These are phyloP conservation scores for Stictocephala bisonia DNA, from an alignment of 2,888 invertebrate genomes.

Conservation along the genomic window DNA sequence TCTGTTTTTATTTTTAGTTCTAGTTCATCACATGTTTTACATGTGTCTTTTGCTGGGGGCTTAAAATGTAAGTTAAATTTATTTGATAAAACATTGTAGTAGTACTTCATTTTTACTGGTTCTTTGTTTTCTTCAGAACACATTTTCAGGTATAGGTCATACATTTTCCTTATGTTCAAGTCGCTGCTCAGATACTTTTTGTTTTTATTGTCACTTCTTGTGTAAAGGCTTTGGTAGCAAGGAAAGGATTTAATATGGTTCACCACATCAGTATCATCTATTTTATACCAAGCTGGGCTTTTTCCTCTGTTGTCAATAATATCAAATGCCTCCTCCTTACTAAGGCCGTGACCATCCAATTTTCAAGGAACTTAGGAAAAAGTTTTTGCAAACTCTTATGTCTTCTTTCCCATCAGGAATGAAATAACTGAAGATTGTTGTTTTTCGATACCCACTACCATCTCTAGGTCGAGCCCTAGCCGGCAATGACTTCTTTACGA, in stretches of 20 bases:
- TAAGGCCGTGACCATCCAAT: slow-evolving; percentile 8
- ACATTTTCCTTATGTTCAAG: slow-evolving; percentile 43
- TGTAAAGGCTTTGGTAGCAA: slow-evolving; percentile 22
- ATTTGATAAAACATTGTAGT: slow-evolving; percentile 25
- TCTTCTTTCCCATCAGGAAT: slow-evolving; percentile 27
- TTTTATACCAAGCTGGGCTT: neutral
- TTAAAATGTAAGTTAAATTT: slow-evolving; percentile 27
- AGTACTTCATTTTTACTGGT: slow-evolving; percentile 35
- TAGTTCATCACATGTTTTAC: slow-evolving; percentile 5
- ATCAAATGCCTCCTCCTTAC: neutral
- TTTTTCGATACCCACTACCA: neutral
- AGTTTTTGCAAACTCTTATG: slow-evolving; percentile 8
- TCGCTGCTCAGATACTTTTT: slow-evolving; percentile 27
- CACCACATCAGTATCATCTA: slow-evolving; percentile 19
- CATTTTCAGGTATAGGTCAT: slow-evolving; percentile 25
- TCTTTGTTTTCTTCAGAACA: slow-evolving; percentile 29
- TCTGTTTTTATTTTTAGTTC: slow-evolving; percentile 3
- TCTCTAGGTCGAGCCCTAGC: slow-evolving; percentile 24
- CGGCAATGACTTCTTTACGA: neutral
- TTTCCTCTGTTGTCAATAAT: neutral
- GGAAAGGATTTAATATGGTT: neutral
- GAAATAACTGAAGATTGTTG: neutral
- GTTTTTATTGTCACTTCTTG: slow-evolving; percentile 32
- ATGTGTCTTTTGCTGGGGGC: slow-evolving; percentile 20
- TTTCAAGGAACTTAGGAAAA: slow-evolving; percentile 4